Percentiles rank a stretch among this genome's conserved stretches.
Conservation (phyloP, 2,797 vertebrate genomes). For the Amazona finschi region DNA sequence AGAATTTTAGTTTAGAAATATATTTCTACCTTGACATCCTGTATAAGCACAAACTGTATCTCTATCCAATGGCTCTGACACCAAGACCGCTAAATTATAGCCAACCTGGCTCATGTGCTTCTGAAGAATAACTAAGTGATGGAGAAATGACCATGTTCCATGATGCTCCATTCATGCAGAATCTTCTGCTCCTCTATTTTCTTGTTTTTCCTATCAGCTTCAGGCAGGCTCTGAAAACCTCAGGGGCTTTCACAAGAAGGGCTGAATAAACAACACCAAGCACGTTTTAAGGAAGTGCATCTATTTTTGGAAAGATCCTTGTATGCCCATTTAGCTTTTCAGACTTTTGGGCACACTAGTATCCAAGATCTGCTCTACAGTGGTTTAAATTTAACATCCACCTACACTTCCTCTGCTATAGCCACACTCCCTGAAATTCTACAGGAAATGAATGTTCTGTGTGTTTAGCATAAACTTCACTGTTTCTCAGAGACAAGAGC, state of each 20-base stretch:
- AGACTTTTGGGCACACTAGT: neutral
- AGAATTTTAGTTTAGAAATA: neutral
- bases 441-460: neutral
- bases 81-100: neutral
- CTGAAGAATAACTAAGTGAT: neutral
- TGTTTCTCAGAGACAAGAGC: neutral
- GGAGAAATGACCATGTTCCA: neutral
- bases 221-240: neutral
- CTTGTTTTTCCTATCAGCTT: neutral
- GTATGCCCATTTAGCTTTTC: neutral
- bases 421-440: neutral
- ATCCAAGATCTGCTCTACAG: neutral
- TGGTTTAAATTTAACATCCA: conserved; percentile 30
- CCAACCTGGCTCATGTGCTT: neutral
- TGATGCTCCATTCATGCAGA: neutral
- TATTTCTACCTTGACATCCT: neutral
- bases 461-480: neutral
- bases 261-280: conserved; percentile 17
- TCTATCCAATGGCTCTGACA: neutral
- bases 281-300: neutral
- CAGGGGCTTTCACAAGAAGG: neutral
- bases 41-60: neutral
- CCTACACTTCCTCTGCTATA: neutral
- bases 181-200: neutral
- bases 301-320: conserved; percentile 30